Evolutionary conservation across 2,797 vertebrate species (phyloP), one percentile per base, ranked within the genome.

Genomic region (Furcifer pardalis): DNA sequence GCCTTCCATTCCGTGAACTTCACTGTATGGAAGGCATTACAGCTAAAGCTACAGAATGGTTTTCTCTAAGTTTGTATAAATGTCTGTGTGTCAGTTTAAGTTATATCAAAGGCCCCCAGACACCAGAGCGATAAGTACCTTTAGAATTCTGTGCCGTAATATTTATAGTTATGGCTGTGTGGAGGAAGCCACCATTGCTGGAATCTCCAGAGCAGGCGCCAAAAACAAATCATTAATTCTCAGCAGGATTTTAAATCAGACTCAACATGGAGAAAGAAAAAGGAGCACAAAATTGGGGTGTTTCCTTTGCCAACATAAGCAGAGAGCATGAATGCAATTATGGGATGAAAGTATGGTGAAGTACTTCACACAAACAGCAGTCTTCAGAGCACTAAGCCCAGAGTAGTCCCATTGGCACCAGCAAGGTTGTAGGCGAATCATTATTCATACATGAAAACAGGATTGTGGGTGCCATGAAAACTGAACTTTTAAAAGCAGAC

Each of bases 401-500:
- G 35, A 42, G 74, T 32, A 35, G 74, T 77, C 49, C 37, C 63
- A 62, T 35, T 86, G 40, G 4, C 44, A 4, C 69, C 44, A 32
- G 32, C 42, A 82, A 81, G 25, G n/a, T n/a, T n/a, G n/a, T n/a
- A n/a, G n/a, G n/a, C n/a, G 84, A 23, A 42, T 66, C 30, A 25
- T 83, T 74, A 65, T 79, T 85, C 49, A 63, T 71, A 69, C 17
- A 37, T 84, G 72, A 25, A 76, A 84, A 72, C 17, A 73, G 15
- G n/a, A 37, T 71, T 56, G 72, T 49, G 66, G 40, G n/a, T 17
- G 1, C 32, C 8, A 52, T 84, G 72, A 32, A 72, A 87, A 62
- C 83, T 56, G 74, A n/a, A 77, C 77, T 32, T 10, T 25, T 81
- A 77, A 56, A 87, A 89, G 40, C 46, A 86, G 74, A 60, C 63